These are phyloP conservation scores for Chelonia mydas DNA, from an alignment of 2,797 vertebrate species.

Conservation along the genomic window DNA sequence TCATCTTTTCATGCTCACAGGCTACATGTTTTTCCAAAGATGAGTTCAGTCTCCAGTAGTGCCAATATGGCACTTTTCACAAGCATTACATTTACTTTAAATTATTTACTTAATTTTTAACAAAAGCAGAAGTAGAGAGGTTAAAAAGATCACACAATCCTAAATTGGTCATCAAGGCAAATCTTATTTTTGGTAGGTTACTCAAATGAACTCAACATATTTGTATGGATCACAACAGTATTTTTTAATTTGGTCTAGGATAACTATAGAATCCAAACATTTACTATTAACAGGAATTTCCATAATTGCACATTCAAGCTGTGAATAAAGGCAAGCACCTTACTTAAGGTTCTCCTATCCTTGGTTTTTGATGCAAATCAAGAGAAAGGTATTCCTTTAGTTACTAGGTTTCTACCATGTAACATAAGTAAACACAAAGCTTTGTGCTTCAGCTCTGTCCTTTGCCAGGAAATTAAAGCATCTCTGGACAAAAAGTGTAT, in stretches of 20 bases:
- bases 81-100: background rate
- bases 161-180: background rate
- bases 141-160: background rate
- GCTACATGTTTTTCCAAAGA: background rate
- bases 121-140: background rate
- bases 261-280: background rate
- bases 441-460: background rate
- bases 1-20: background rate
- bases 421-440: background rate
- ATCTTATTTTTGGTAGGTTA: background rate
- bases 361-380: background rate
- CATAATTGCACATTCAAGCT: background rate
- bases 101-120: background rate
- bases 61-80: background rate
- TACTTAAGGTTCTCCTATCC: background rate
- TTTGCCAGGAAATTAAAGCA: too few relatives aligned
- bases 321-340: background rate
- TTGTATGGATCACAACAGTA: background rate
- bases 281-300: background rate
- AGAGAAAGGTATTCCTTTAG: background rate
- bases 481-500: too few relatives aligned
- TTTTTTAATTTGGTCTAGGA: background rate
- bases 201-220: background rate
- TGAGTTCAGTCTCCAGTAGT: background rate
- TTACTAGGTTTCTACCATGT: background rate